Conservation (phyloP, 2,888 invertebrate species). For the Listrodromus nycthemerus region DNA sequence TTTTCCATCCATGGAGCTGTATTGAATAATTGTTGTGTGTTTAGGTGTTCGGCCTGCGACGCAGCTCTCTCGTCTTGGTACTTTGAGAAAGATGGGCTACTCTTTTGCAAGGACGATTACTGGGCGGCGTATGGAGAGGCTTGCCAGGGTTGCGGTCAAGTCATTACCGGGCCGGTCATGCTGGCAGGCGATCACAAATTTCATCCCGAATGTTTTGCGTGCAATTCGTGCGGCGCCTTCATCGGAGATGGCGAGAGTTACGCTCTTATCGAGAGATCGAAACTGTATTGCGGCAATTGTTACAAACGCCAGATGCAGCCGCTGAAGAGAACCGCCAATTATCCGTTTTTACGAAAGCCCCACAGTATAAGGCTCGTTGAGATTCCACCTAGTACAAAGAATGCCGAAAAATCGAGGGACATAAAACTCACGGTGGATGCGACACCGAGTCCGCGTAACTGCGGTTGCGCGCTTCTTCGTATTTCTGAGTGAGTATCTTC, state of each 20-base stretch:
- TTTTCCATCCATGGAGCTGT: not conserved
- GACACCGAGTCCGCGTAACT: conserved; percentile 85
- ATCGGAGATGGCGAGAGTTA: conserved; percentile 97
- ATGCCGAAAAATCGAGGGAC: conserved; percentile 86
- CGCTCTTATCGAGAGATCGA: conserved; percentile 95
- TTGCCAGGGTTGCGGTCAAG: conserved; percentile 95
- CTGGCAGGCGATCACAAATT: conserved; percentile 97
- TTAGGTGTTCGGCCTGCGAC: conserved; percentile 96
- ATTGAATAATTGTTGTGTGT: conserved; percentile 62
- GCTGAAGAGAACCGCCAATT: conserved; percentile 85
- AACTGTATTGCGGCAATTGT: conserved; percentile 93
- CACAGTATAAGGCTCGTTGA: conserved; percentile 95
- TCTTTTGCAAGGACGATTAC: conserved; percentile 96
- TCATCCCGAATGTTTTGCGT: conserved; percentile 98
- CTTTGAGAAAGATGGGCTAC: conserved; percentile 95
- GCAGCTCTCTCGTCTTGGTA: conserved; percentile 95
- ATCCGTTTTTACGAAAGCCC: conserved; percentile 86
- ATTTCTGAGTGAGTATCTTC: conserved; percentile 89
- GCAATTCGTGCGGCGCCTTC: conserved; percentile 91
- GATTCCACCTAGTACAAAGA: conserved; percentile 88
- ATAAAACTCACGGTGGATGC: conserved; percentile 88
- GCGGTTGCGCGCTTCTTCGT: conserved; percentile 87
- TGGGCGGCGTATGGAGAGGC: conserved; percentile 95
- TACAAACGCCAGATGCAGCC: conserved; percentile 91
- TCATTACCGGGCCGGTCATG: conserved; percentile 96